phyloP scores from a whole-genome alignment of 1,140 invertebrate species.

The Melitaea cinxia region DNA sequence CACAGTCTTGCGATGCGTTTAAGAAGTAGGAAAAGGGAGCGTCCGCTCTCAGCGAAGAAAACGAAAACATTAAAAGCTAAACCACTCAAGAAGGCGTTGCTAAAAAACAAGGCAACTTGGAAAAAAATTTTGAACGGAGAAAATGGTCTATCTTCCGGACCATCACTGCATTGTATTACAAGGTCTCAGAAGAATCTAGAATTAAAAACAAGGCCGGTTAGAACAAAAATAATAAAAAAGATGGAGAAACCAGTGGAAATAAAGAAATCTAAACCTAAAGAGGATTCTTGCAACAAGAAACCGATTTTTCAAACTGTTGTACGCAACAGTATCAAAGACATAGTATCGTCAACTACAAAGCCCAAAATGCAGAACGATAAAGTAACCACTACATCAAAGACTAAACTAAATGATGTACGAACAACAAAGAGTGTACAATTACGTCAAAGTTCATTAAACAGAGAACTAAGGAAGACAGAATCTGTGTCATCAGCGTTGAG shows the following conservation, averaged over 20 bases:
- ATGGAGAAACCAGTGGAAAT: conserved; percentile 67
- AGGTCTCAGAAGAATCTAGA: conserved; percentile 57
- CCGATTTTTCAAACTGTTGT: conserved; percentile 77
- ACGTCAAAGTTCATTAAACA: conserved; percentile 69
- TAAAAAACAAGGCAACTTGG: conserved; percentile 55
- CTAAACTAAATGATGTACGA: conserved; percentile 61
- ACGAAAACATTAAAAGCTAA: conserved; percentile 54
- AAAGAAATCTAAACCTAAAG: conserved; percentile 58
- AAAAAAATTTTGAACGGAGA: conserved; percentile 57
- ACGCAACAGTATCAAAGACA: conserved; percentile 59
- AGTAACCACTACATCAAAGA: conserved; percentile 57
- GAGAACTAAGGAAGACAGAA: conserved; percentile 64
- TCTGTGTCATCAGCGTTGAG: conserved; percentile 60
- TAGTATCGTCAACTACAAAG: conserved; percentile 56
- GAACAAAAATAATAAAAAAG: conserved; percentile 59
- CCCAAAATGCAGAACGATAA: conserved; percentile 62
- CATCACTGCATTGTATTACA: conserved; percentile 53
- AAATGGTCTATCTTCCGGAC: conserved; percentile 54
- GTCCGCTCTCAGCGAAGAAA: conserved; percentile 66
- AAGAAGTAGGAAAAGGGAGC: conserved; percentile 77
- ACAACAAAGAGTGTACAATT: conserved; percentile 64
- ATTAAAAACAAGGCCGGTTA: conserved; percentile 63
- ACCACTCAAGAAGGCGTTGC: conserved; percentile 44
- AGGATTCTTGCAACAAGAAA: conserved; percentile 56
- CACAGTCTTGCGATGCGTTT: conserved; percentile 71